Evolutionary conservation across 2,888 invertebrate genomes (phyloP).

Genomic region (Ochropacha duplaris): DNA sequence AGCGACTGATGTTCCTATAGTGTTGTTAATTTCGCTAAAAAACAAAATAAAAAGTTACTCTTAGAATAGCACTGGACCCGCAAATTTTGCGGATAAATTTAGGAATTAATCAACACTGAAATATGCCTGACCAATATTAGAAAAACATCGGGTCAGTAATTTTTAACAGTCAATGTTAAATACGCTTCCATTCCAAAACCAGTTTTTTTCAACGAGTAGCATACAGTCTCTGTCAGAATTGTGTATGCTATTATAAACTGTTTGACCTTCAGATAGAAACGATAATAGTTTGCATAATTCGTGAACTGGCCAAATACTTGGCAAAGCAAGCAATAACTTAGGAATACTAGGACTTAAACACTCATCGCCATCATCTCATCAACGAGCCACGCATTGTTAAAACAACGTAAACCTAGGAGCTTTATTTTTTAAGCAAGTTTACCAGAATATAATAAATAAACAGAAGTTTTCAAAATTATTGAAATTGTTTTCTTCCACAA

Average conservation of each 20-base stretch:
- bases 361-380: neutral
- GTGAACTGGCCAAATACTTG: neutral
- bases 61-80: neutral
- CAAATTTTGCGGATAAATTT: neutral
- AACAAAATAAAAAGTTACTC: neutral
- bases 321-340: neutral
- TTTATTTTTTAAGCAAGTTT: too few relatives aligned
- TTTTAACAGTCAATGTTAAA: constrained; percentile 25
- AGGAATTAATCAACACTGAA: neutral
- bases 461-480: too few relatives aligned
- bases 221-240: neutral
- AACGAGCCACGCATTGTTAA: neutral
- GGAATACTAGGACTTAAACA: neutral
- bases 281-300: constrained; percentile 1
- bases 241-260: constrained; percentile 1
- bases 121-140: constrained; percentile 4
- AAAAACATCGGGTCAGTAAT: constrained; percentile 22
- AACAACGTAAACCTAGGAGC: too few relatives aligned
- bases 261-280: neutral
- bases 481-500: too few relatives aligned
- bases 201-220: constrained; percentile 17
- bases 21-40: neutral
- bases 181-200: constrained; percentile 29
- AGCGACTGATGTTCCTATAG: too few relatives aligned
- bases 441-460: too few relatives aligned